Evolutionary conservation across 2,888 invertebrate species (phyloP), one percentile per base, ranked within the genome.

Genomic region (Prostheceraeus crozeri): DNA sequence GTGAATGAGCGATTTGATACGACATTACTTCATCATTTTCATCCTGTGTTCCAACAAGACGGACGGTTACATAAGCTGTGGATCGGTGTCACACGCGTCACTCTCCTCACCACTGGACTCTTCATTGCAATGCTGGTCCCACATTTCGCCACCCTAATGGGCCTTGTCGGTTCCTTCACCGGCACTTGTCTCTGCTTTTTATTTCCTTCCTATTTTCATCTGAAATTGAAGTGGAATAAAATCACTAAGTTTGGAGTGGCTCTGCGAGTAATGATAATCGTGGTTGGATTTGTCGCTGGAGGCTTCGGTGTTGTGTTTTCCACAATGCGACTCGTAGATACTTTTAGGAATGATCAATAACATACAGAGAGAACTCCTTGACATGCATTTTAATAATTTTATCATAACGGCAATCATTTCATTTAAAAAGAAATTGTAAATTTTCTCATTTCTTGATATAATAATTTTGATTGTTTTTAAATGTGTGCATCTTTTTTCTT

Each of bases 121-220:
- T 35, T 59, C 8, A 57, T 33, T n/a, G 35, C 33, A 10, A 36
- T 59, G 35, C 23, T 59, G 6, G 59, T 59, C 8, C 59, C 59
- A 1, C 59, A 59, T 36, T 59, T 59, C 21, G 59, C 60, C 16
- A 58, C 60, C 10, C 33, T 59, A 28, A 59, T 59, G 59, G 35
- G 59, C 16, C 35, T 59, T 16, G 30, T 59, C 27, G 59, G 59
- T 11, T 59, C 59, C 1, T 30, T 59, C 23, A 59, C 59, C 25
- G 59, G 59, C 21, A 60, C 59, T 10, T 59, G 59, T 25, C 35
- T 59, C 21, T 61, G 60, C 35, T 59, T 59, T 25, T 25, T 59
- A 3, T 59, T 59, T 19, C 59, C 59, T 11, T 35, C 36, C 21
- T 59, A 40, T 33, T 59, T 59, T 40, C 60, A 59, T 30, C 14